phyloP scores from a whole-genome alignment of 2,113 vertebrate species.

The Microcebus ravelobensis region DNA sequence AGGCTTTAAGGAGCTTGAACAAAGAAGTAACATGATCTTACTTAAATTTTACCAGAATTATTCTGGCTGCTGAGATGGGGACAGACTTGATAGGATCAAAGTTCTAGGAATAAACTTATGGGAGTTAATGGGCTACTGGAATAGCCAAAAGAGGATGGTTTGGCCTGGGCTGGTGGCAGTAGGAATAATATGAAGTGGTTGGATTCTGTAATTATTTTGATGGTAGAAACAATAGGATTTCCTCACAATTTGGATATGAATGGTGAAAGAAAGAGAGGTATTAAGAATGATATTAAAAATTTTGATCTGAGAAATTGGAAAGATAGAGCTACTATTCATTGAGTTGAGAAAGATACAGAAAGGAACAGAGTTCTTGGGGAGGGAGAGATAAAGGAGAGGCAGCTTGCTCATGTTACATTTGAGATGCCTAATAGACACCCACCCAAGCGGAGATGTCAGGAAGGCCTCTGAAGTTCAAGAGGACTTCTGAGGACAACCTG shows the following conservation, averaged over 20 bases:
- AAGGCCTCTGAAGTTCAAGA: neutral
- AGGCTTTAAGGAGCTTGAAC: neutral
- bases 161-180: neutral
- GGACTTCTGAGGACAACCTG: neutral
- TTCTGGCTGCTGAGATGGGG: neutral
- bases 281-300: neutral
- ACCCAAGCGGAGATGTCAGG: neutral
- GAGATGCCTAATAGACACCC: neutral
- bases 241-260: neutral
- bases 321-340: neutral
- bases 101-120: neutral
- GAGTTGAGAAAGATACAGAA: neutral
- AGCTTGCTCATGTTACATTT: neutral
- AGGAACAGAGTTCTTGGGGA: neutral
- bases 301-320: neutral
- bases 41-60: neutral
- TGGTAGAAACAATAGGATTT: constrained; percentile 15
- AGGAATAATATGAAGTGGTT: neutral
- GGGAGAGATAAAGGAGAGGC: too few species aligned
- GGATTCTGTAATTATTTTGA: constrained; percentile 11
- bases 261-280: neutral
- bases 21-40: neutral
- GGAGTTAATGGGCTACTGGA: neutral
- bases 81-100: neutral
- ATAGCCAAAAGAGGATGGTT: neutral